These are phyloP conservation scores for Papilio aristodemus DNA, from an alignment of 1,140 invertebrate genomes.

Conservation along the genomic window DNA sequence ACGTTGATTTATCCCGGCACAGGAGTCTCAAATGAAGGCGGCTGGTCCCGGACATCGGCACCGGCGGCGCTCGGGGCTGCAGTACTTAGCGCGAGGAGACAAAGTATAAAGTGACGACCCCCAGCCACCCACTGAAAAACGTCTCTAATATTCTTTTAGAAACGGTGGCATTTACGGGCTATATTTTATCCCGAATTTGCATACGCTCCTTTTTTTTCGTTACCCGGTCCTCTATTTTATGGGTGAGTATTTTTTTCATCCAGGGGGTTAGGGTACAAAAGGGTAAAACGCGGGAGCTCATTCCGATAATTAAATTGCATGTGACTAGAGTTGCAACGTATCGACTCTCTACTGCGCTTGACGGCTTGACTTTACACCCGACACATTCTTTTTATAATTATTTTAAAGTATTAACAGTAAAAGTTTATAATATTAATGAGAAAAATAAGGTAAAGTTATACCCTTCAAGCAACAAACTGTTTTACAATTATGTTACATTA, in stretches of 20 bases:
- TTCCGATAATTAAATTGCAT: slow-evolving; percentile 81
- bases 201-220: slow-evolving; percentile 80
- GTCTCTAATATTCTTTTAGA: slow-evolving; percentile 82
- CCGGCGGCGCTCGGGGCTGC: slow-evolving; percentile 47
- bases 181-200: slow-evolving; percentile 82
- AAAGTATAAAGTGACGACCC: slow-evolving; percentile 76
- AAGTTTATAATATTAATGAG: too few species aligned
- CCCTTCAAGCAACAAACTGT: too few species aligned
- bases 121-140: slow-evolving; percentile 81
- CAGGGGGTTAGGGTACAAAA: slow-evolving; percentile 81
- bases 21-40: slow-evolving; percentile 76
- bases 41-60: slow-evolving; percentile 66
- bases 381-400: neutral
- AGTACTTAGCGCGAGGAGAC: slow-evolving; percentile 77
- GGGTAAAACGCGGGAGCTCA: slow-evolving; percentile 77
- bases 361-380: neutral
- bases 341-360: neutral
- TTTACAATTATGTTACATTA: too few species aligned
- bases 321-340: slow-evolving; percentile 34
- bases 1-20: slow-evolving; percentile 67
- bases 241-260: slow-evolving; percentile 79
- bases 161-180: slow-evolving; percentile 82
- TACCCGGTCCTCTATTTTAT: slow-evolving; percentile 79
- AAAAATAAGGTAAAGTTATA: neutral
- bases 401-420: too few species aligned